Conservation (phyloP, 2,797 vertebrate species). For the Pyrrhura leucotis region DNA sequence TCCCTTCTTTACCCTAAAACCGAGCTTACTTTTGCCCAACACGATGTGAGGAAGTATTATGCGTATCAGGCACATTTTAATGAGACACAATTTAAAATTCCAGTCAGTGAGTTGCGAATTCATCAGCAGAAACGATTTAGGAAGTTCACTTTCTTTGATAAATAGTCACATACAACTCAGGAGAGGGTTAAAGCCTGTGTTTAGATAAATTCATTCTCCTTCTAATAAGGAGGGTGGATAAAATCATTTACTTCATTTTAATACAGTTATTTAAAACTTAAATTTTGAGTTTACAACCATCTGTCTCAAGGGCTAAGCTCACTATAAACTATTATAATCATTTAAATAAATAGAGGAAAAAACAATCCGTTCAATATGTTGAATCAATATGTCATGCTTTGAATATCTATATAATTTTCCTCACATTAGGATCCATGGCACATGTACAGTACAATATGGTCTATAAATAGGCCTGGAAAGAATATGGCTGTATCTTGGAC, state of each 20-base stretch:
- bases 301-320: conserved; percentile 80
- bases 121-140: not conserved
- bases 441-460: conserved; percentile 73
- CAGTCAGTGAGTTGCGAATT: conserved; percentile 13
- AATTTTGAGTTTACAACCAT: conserved; percentile 79
- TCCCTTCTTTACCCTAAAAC: not conserved
- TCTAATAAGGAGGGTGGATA: conserved; percentile 64
- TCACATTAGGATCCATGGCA: conserved; percentile 74
- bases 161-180: not conserved
- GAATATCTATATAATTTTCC: conserved; percentile 75
- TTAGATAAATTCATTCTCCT: conserved; percentile 51
- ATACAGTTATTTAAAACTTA: conserved; percentile 81
- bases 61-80: not conserved
- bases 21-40: not conserved
- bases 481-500: conserved; percentile 59
- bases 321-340: conserved; percentile 80
- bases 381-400: conserved; percentile 81
- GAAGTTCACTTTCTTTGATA: conserved; percentile 38
- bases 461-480: conserved; percentile 72
- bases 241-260: conserved; percentile 76
- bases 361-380: conserved; percentile 79
- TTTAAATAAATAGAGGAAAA: conserved; percentile 81
- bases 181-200: conserved; percentile 50
- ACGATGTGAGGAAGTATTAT: not conserved
- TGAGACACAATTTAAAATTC: conserved; percentile 15